Conservation (phyloP, 2,888 invertebrate genomes). For the Pilophorus perplexus region DNA sequence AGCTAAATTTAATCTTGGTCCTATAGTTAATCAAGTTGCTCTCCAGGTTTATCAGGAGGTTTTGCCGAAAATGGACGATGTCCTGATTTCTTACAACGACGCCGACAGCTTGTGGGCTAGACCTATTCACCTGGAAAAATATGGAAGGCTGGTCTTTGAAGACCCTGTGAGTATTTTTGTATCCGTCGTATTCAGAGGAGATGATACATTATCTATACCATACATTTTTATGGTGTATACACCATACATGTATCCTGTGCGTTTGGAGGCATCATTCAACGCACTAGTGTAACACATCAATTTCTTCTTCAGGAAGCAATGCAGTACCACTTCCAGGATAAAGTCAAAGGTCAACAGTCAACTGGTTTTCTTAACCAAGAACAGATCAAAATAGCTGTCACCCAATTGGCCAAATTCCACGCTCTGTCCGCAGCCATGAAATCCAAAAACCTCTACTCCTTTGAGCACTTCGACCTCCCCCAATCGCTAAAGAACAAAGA, state of each 20-base stretch:
- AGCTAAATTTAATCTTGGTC: too few relatives aligned
- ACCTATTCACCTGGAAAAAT: not conserved
- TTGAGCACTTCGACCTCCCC: slow-evolving; percentile 2
- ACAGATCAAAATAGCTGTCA: not conserved
- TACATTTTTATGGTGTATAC: too few relatives aligned
- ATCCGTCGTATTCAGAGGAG: too few relatives aligned
- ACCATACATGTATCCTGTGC: too few relatives aligned
- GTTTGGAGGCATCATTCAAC: too few relatives aligned
- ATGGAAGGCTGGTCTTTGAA: slow-evolving; percentile 5
- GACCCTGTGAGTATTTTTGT: slow-evolving; percentile 24
- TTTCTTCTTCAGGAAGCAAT: too few relatives aligned
- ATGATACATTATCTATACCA: too few relatives aligned
- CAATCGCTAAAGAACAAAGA: not conserved
- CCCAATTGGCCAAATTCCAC: slow-evolving; percentile 8
- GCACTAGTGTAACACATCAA: too few relatives aligned
- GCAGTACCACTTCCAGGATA: too few relatives aligned
- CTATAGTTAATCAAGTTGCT: too few relatives aligned
- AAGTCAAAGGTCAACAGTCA: too few relatives aligned
- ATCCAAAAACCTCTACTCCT: not conserved
- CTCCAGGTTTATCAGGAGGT: slow-evolving; percentile 13
- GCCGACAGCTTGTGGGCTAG: slow-evolving; percentile 2
- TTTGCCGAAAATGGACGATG: slow-evolving; percentile 7
- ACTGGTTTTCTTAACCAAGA: slow-evolving; percentile 14
- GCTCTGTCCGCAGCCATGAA: not conserved
- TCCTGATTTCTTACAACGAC: too few relatives aligned